Base-by-base conservation (phyloP, 2,113 vertebrate species). In the Apteryx owenii region DNA sequence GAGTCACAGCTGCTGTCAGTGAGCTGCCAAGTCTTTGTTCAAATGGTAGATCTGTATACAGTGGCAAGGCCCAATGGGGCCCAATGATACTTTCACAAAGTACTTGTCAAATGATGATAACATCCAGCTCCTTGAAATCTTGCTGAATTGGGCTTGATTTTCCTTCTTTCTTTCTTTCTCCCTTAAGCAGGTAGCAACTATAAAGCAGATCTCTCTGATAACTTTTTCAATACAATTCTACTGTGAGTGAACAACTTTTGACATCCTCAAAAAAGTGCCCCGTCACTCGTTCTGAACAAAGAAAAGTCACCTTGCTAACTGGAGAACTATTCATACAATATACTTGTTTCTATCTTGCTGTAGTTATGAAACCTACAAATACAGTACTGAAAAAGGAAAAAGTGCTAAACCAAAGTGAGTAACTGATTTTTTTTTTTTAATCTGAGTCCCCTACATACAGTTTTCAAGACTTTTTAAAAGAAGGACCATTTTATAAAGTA, bases 401-500 rank as follows among this genome's bases (percentile, higher is more conserved):
- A 28, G 51, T 14, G 70, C 9, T 42, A 10, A 50, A 82, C 36
- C 56, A 68, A 44, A 64, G 40, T 83, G 89, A 56, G 28, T 9
- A 56, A 56, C 28, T 26, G 23, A 25, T 53, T 53, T 53, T 54
- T 28, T 56, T 56, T 56, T 56, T 29, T 29, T 17, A 56, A 72
- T 36, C 36, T 19, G 2, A 91, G 40, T 33, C 17, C 25, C 14
- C 40, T 29, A 53, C 8, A 80, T 58, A 66, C 40, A 70, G 21
- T 87, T 90, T 93, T 90, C 65, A 75, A 88, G 77, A 85, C 77
- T 66, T 16, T 61, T 96, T 95, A 90, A 83, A 88, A 86, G 78
- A 94, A 93, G 10, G 61, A 94, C 89, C 69, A 92, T 75, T 90
- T 94, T 87, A 94, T 66, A 94, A 90, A 87, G 50, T 68, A 54